Conservation (phyloP, 2,797 vertebrate genomes). For the Champsocephalus esox region DNA sequence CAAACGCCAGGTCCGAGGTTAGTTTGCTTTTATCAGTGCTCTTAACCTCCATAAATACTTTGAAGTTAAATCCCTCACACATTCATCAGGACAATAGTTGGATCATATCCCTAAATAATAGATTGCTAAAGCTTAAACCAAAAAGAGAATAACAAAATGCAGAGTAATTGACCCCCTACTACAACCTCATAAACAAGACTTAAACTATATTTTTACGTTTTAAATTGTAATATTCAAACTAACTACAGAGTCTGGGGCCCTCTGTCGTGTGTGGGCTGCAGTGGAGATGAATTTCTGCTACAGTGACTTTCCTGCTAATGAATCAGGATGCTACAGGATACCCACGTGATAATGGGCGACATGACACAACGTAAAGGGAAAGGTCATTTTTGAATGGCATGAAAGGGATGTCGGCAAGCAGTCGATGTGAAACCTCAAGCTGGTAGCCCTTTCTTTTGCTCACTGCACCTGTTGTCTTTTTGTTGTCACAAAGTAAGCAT, state of each 20-base stretch:
- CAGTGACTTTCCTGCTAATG: conserved; percentile 43
- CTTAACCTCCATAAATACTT: conserved; percentile 14
- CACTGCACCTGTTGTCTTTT: conserved; percentile 80
- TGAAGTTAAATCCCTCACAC: conserved; percentile 14
- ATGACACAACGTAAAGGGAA: background rate
- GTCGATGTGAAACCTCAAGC: conserved; percentile 21
- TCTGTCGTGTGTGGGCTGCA: conserved; percentile 3
- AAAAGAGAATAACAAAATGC: background rate
- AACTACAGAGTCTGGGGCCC: background rate
- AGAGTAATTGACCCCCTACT: background rate
- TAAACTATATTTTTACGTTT: background rate
- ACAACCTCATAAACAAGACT: background rate
- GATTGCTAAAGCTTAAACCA: background rate
- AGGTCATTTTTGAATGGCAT: background rate
- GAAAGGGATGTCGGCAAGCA: background rate
- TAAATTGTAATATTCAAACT: conserved; percentile 7
- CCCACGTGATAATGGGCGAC: conserved; percentile 20
- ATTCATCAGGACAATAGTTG: conserved; percentile 1
- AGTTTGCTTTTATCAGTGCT: conserved; percentile 13
- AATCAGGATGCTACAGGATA: conserved; percentile 61
- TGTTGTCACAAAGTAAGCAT: conserved; percentile 82
- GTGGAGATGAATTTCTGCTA: conserved; percentile 53
- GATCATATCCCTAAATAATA: conserved; percentile 29
- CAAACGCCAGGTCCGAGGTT: background rate
- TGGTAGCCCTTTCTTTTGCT: conserved; percentile 24